Evolutionary conservation across 2,888 invertebrate species (phyloP).

Genomic region (Chrysomela aeneicollis): DNA sequence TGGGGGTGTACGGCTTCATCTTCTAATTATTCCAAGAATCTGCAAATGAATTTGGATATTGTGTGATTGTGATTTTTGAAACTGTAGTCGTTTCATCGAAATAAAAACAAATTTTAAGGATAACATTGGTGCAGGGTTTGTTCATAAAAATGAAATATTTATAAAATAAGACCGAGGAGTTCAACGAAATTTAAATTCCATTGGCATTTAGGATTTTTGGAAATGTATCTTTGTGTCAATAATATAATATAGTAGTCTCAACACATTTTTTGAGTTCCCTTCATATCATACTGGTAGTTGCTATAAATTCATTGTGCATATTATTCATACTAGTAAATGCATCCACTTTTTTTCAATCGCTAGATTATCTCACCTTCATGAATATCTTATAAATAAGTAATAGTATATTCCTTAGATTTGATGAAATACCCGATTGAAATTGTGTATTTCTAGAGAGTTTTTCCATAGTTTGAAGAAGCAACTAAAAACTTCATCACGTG

Average conservation of each 20-base stretch:
- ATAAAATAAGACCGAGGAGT: slow-evolving; percentile 22
- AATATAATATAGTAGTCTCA: not conserved
- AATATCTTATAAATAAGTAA: too few relatives aligned
- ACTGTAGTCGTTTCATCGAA: not conserved
- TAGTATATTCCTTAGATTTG: too few relatives aligned
- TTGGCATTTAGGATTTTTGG: not conserved
- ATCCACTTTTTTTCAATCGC: too few relatives aligned
- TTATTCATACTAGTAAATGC: too few relatives aligned
- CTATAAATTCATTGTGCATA: too few relatives aligned
- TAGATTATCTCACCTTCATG: too few relatives aligned
- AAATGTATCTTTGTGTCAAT: not conserved
- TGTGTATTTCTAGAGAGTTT: not conserved
- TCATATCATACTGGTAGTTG: too few relatives aligned
- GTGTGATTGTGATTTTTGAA: not conserved
- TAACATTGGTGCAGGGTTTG: slow-evolving; percentile 31
- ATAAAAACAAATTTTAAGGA: slow-evolving; percentile 1
- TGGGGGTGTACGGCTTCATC: not conserved
- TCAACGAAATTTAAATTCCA: not conserved
- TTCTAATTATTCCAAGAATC: not conserved
- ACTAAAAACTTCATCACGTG: not conserved
- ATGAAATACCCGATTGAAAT: too few relatives aligned
- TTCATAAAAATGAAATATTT: slow-evolving; percentile 22
- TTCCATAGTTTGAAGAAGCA: not conserved
- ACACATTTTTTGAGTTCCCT: not conserved
- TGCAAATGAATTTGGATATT: not conserved